Evolutionary conservation across 2,113 vertebrate genomes (phyloP), one percentile per base, ranked within the genome.

Genomic region (Salvelinus alpinus): DNA sequence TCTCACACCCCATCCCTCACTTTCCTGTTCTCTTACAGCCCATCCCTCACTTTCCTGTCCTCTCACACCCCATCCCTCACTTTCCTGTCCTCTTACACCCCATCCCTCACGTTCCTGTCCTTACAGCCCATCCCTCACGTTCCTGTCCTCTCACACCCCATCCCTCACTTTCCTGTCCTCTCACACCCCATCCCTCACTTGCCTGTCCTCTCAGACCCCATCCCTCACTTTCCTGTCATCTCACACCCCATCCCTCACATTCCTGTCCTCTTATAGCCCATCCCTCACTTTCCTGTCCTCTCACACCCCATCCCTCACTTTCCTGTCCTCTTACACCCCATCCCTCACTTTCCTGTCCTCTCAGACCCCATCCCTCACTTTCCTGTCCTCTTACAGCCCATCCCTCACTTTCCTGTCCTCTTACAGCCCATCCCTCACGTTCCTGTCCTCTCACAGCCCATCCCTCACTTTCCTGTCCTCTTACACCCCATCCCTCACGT

Each of bases 1-100:
- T n/a, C n/a, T n/a, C n/a, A n/a, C n/a, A n/a, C n/a, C n/a, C 29
- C 25, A 73, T 47, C 31, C 18, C 90, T 88, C 89, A 64, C 67
- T 78, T 75, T 82, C 86, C 85, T 29, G 24, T 1, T 48, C 29
- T 11, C 70, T 74, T 73, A 78, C 54, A 25, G 29, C 24, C 24
- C 31, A 64, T 25, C 22, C 13, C 22, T 64, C 62, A 70, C 70
- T 65, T 31, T 44, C n/a, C 65, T 44, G 22, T 12, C 66, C 22
- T 12, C 11, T 74, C 54, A 73, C 64, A 27, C 11, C 2, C 1
- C 31, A 65, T 27, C 24, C 14, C 22, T 65, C 64, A 66, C 69
- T 79, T 74, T 82, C 87, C 84, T 82, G 76, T 79, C 78, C 25
- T 12, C 70, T 74, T 66, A 73, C 73, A 78, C 12, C 1, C 54